These are phyloP conservation scores for Ambastaia sidthimunki DNA, from an alignment of 2,797 vertebrate species.

Conservation along the genomic window DNA sequence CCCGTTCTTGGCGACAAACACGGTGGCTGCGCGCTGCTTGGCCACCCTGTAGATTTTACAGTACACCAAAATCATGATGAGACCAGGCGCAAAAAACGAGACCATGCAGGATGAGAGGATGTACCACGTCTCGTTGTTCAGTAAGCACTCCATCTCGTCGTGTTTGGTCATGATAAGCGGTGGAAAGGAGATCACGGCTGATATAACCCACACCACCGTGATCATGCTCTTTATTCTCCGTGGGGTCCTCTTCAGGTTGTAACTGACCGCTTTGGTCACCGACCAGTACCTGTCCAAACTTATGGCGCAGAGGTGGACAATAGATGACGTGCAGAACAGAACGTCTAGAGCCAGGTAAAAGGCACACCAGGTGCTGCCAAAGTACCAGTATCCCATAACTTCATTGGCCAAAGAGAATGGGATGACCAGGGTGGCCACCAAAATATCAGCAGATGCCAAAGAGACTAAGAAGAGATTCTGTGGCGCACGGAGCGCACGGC, in stretches of 20 bases:
- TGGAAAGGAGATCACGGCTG: conserved; percentile 87
- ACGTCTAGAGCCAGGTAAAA: conserved; percentile 89
- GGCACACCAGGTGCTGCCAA: conserved; percentile 88
- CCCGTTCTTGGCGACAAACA: conserved; percentile 82
- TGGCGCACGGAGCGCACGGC: conserved; percentile 85
- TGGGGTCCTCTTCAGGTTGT: conserved; percentile 88
- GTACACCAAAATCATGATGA: conserved; percentile 90
- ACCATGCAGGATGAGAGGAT: conserved; percentile 87
- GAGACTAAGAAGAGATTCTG: conserved; percentile 93
- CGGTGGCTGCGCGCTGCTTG: conserved; percentile 79
- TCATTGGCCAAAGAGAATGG: conserved; percentile 91
- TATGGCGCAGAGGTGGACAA: conserved; percentile 91
- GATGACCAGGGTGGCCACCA: conserved; percentile 88
- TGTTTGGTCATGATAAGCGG: conserved; percentile 84
- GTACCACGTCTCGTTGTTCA: conserved; percentile 92
- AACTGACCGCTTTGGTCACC: conserved; percentile 86
- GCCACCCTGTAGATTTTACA: conserved; percentile 90
- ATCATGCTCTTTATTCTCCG: conserved; percentile 87
- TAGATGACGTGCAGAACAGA: conserved; percentile 90
- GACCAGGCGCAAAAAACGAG: conserved; percentile 89
- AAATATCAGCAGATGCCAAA: conserved; percentile 88
- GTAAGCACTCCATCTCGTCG: conserved; percentile 77
- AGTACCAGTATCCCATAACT: conserved; percentile 93
- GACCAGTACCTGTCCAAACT: conserved; percentile 94
- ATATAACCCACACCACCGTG: conserved; percentile 82